Conservation (phyloP, 1,140 invertebrate species). For the Tribolium castaneum region DNA sequence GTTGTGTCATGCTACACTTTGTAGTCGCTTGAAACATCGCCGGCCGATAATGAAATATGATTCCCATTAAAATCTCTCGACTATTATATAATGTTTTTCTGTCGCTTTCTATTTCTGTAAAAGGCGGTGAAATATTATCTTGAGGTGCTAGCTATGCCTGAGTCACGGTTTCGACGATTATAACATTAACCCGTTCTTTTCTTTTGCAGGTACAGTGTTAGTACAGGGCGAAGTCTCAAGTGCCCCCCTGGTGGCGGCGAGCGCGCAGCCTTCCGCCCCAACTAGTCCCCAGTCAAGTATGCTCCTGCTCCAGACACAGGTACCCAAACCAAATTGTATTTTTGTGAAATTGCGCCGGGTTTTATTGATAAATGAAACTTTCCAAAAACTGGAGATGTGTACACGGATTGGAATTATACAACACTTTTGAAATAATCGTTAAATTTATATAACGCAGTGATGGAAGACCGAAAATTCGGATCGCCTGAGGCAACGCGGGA, state of each 20-base stretch:
- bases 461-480: not conserved
- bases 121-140: constrained; percentile 32
- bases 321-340: too few relatives aligned
- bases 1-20: not conserved
- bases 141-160: not conserved
- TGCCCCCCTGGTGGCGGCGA: constrained; percentile 62
- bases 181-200: constrained; percentile 1
- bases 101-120: constrained; percentile 35
- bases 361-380: not conserved
- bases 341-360: not conserved
- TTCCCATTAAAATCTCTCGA: constrained; percentile 7
- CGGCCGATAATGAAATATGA: constrained; percentile 6
- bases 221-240: constrained; percentile 62
- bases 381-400: not conserved
- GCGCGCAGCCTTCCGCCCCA: constrained; percentile 61
- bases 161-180: constrained; percentile 13
- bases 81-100: constrained; percentile 15
- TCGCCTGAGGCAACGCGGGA: not conserved
- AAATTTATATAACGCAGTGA: not conserved
- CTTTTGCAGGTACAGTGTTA: constrained; percentile 61
- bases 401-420: not conserved
- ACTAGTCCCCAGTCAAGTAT: constrained; percentile 69
- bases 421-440: not conserved
- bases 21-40: not conserved
- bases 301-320: constrained; percentile 75